Base-by-base conservation (phyloP, 1,140 invertebrate species). In the Leptinotarsa lineolata region DNA sequence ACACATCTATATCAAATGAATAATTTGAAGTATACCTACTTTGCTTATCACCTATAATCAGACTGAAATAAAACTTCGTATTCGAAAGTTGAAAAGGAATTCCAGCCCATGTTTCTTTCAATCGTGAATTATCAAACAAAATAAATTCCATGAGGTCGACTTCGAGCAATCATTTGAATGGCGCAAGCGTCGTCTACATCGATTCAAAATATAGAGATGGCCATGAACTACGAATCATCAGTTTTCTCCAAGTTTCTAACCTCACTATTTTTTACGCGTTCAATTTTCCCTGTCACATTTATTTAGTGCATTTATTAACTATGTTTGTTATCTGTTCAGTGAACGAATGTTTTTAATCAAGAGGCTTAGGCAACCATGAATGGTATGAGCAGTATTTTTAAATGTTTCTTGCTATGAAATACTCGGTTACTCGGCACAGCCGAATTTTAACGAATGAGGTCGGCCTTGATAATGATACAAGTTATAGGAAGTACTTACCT, bases 291-390 rank as follows among this genome's bases (percentile, higher is more conserved):
- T 54, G 48, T 54, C 6, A 15, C 48, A 54, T 15, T 54, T 54
- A 54, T 54, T 0, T 54, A 54, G n/a, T 54, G 48, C 48, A 54
- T 39, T 11, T 11, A 39, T 11, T 39, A 39, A 11, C 11, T 61
- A 2, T 0, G 1, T 22, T 21, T 16, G 20, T 13, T 65, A 22
- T 30, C 63, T 22, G 22, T 24, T 16, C 8, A 39, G 63, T 65
- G 63, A 16, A 65, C 22, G 4, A n/a, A 21, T 65, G 39, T 65
- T 65, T 65, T 65, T 24, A 22, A 65, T 39, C 22, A 16, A 39
- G 63, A 16, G 16, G 63, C 22, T 16, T 65, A 65, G 63, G 63
- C 63, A 65, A 65, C 63, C 63, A 65, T 46, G 67, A 54, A 68
- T 54, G 67, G 39, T 68, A 46, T 68, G 48, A 68, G 30, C 16